Evolutionary conservation across 1,140 invertebrate species (phyloP), one percentile per base, ranked within the genome.

Genomic region (Drosophila micromelanica): DNA sequence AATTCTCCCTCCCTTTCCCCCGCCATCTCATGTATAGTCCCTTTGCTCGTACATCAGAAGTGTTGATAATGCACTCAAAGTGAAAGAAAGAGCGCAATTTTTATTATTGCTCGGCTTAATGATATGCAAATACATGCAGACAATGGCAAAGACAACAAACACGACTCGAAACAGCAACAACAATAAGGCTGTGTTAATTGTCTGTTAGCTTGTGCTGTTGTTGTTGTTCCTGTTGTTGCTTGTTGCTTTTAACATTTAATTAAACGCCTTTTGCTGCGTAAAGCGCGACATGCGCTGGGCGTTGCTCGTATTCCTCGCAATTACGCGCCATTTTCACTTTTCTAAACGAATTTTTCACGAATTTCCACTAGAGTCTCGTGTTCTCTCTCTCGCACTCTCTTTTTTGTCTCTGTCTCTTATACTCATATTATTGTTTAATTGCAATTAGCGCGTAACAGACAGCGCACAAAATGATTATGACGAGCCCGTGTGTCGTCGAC

Each of bases 301-400:
- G 2, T 51, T 27, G 65, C 56, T 61, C 32, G 13, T 17, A 51
- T 30, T 45, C 57, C 9, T 55, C 35, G 70, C 52, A 82, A 87
- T 89, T 87, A 82, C 84, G 63, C 78, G 84, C 64, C 84, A 79
- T 77, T 87, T 82, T 82, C 75, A 76, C 78, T 78, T 82, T 81
- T 73, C 68, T 76, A 79, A 78, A 62, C 82, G 67, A 78, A 87
- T 81, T 73, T 78, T 70, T 60, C 40, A 46, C 56, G 48, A 78
- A 71, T 74, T 52, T 67, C 38, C 1, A 20, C 20, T 5, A 48
- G 37, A 54, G 23, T 20, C 49, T 37, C n/a, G 27, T 11, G 0
- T 27, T 37, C 37, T 61, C 12, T 42, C 6, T 32, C 12, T 40
- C 13, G n/a, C 63, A 42, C 35, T 48, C 15, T 17, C 13, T 17